These are phyloP conservation scores for Microplitis deprimator DNA, from an alignment of 2,888 invertebrate genomes.

Conservation along the genomic window DNA sequence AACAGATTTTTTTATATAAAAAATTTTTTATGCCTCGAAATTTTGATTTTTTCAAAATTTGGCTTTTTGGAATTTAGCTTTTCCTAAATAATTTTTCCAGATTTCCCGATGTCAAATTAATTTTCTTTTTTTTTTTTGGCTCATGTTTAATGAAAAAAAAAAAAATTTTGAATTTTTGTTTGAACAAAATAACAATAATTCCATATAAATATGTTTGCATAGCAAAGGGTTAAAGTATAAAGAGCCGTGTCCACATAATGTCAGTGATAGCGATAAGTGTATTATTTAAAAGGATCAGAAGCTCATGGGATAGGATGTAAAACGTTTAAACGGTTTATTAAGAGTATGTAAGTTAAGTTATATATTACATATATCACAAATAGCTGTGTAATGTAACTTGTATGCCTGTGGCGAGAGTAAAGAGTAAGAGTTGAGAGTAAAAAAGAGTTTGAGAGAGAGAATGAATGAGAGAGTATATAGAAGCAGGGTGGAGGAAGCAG, in stretches of 20 bases:
- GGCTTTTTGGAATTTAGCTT: too few relatives aligned
- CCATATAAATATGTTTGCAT: background rate
- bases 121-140: too few relatives aligned
- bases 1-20: too few relatives aligned
- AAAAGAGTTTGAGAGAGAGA: constrained; percentile 34
- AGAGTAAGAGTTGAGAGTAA: constrained; percentile 33
- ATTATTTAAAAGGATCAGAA: constrained; percentile 16
- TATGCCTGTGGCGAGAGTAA: constrained; percentile 42
- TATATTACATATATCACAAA: constrained; percentile 53
- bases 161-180: too few relatives aligned
- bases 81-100: too few relatives aligned
- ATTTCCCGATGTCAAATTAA: too few relatives aligned
- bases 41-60: too few relatives aligned
- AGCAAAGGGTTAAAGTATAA: background rate
- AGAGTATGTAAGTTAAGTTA: constrained; percentile 15
- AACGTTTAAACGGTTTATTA: constrained; percentile 15
- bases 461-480: constrained; percentile 58
- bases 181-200: too few relatives aligned
- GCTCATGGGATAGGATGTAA: constrained; percentile 9
- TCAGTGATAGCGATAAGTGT: background rate
- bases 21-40: too few relatives aligned
- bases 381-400: constrained; percentile 47
- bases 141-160: too few relatives aligned
- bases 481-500: constrained; percentile 65
- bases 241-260: background rate